These are phyloP conservation scores for Leptinotarsa haldemani DNA, from an alignment of 2,888 invertebrate species.

Conservation along the genomic window DNA sequence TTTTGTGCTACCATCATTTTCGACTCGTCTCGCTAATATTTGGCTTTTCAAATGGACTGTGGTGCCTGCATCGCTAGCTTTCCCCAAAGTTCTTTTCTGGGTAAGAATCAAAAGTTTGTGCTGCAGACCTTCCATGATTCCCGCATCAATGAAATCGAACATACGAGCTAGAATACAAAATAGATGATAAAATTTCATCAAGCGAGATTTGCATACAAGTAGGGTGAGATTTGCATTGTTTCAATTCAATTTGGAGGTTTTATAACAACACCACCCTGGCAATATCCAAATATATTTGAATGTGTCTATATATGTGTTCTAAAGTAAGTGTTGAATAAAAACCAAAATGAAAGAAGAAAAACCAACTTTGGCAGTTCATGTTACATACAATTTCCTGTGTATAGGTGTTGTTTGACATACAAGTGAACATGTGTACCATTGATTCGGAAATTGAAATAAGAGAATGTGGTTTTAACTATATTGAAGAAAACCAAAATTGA, in stretches of 20 bases:
- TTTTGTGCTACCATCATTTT: constrained; percentile 74
- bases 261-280: constrained; percentile 5
- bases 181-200: constrained; percentile 13
- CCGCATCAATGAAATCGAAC: constrained; percentile 93
- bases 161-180: constrained; percentile 78
- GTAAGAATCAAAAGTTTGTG: constrained; percentile 78
- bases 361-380: no score
- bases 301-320: neutral
- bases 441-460: no score
- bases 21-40: constrained; percentile 75
- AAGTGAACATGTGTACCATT: no score
- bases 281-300: neutral
- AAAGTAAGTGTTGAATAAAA: neutral
- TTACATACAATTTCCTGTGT: no score
- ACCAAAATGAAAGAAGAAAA: no score
- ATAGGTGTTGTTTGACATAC: no score
- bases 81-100: constrained; percentile 71
- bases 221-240: constrained; percentile 38
- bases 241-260: constrained; percentile 14
- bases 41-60: constrained; percentile 79
- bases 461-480: no score
- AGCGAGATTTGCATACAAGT: constrained; percentile 17
- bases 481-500: no score
- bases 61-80: constrained; percentile 73
- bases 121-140: constrained; percentile 92